Conservation (phyloP, 2,888 invertebrate genomes). For the Petrolisthes manimaculis region DNA sequence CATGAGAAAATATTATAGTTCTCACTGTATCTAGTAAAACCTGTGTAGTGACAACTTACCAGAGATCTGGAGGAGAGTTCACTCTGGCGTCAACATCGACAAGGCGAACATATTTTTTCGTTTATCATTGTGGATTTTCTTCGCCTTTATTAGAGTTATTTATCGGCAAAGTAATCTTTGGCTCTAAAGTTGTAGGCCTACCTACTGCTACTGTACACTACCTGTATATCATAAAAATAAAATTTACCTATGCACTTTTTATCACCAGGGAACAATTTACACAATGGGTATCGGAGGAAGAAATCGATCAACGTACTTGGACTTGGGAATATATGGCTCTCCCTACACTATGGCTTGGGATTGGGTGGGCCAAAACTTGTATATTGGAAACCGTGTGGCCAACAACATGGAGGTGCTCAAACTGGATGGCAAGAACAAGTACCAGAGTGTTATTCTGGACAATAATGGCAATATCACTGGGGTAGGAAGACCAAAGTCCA, state of each 20-base stretch:
- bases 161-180: background rate
- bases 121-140: background rate
- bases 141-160: background rate
- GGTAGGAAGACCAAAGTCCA: constrained; percentile 87
- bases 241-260: constrained; percentile 15
- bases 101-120: too few species aligned
- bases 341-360: constrained; percentile 94
- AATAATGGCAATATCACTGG: constrained; percentile 89
- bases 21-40: too few species aligned
- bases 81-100: too few species aligned
- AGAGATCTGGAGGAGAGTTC: too few species aligned
- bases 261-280: constrained; percentile 82
- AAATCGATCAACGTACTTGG: constrained; percentile 84
- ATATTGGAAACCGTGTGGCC: constrained; percentile 88
- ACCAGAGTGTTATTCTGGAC: constrained; percentile 86
- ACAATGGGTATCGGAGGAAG: constrained; percentile 88
- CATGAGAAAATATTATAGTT: too few species aligned
- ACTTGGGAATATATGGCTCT: constrained; percentile 90
- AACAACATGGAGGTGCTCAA: constrained; percentile 91
- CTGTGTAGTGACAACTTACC: too few species aligned
- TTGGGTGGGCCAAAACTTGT: constrained; percentile 95
- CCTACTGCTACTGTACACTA: background rate
- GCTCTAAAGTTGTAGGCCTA: background rate
- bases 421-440: constrained; percentile 84
- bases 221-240: background rate